A percentile compares a stretch with the other conserved stretches of the same genome.
These are phyloP conservation scores for Volucella inflata DNA, from an alignment of 2,888 invertebrate species.

Conservation along the genomic window DNA sequence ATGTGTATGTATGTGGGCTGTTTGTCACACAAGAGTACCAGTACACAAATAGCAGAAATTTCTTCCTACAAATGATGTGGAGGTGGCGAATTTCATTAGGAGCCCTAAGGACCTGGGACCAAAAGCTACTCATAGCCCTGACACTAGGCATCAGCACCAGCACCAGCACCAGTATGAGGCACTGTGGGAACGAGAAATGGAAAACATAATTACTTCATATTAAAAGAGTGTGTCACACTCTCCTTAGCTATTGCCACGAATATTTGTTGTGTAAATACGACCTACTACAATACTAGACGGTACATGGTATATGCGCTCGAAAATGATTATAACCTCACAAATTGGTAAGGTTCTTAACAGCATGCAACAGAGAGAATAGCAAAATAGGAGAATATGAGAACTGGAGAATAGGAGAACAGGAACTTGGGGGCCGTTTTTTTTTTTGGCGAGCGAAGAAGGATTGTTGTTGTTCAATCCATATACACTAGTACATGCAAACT, in stretches of 20 bases:
- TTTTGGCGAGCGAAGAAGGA: not conserved
- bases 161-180: slow-evolving; percentile 16
- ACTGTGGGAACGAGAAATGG: slow-evolving; percentile 44
- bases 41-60: slow-evolving; percentile 29
- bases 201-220: slow-evolving; percentile 67
- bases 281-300: not conserved
- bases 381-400: too few relatives aligned
- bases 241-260: slow-evolving; percentile 38
- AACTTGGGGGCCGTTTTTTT: not conserved
- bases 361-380: too few relatives aligned
- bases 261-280: slow-evolving; percentile 25
- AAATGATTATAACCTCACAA: slow-evolving; percentile 58
- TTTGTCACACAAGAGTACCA: not conserved
- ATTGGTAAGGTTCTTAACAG: slow-evolving; percentile 44
- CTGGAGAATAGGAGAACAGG: not conserved
- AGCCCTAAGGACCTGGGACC: slow-evolving; percentile 20
- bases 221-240: slow-evolving; percentile 62
- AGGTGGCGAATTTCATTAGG: slow-evolving; percentile 55
- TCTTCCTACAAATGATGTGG: slow-evolving; percentile 19
- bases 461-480: slow-evolving; percentile 5
- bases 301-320: slow-evolving; percentile 34
- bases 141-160: too few relatives aligned
- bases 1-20: not conserved
- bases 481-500: not conserved
- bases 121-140: too few relatives aligned